phyloP scores from a whole-genome alignment of 2,113 vertebrate species.

The Heptranchias perlo region DNA sequence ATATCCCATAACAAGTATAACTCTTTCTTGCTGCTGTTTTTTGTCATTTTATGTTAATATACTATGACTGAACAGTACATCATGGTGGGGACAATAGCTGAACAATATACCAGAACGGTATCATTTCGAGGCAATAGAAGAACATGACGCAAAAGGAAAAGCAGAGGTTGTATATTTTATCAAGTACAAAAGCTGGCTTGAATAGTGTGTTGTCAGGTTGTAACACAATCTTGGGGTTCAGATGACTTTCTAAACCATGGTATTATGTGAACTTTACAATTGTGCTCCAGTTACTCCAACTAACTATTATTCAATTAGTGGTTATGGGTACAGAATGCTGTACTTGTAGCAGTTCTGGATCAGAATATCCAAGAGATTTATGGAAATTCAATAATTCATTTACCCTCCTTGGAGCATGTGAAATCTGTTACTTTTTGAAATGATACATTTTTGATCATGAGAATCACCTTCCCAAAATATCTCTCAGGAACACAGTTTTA shows the following conservation, averaged over 20 bases:
- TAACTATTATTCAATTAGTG: neutral
- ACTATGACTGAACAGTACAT: neutral
- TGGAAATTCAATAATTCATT: neutral
- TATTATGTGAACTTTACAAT: neutral
- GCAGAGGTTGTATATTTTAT: neutral
- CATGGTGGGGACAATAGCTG: neutral
- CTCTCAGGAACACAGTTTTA: neutral
- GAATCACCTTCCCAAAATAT: neutral
- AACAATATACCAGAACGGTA: neutral
- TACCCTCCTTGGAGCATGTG: neutral
- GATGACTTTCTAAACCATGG: neutral
- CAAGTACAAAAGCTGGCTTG: neutral
- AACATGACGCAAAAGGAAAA: neutral
- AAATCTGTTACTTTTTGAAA: slow-evolving; percentile 6
- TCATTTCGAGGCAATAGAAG: neutral
- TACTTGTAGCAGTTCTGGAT: too few relatives aligned
- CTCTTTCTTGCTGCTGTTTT: neutral
- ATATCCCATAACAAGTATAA: neutral
- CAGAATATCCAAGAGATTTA: neutral
- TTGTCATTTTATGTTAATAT: neutral
- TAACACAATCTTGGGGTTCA: neutral
- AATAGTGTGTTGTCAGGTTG: neutral
- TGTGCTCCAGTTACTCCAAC: neutral
- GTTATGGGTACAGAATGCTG: neutral
- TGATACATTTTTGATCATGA: neutral